These are phyloP conservation scores for Heterotilapia buettikoferi DNA, from an alignment of 2,113 vertebrate species.

Conservation along the genomic window DNA sequence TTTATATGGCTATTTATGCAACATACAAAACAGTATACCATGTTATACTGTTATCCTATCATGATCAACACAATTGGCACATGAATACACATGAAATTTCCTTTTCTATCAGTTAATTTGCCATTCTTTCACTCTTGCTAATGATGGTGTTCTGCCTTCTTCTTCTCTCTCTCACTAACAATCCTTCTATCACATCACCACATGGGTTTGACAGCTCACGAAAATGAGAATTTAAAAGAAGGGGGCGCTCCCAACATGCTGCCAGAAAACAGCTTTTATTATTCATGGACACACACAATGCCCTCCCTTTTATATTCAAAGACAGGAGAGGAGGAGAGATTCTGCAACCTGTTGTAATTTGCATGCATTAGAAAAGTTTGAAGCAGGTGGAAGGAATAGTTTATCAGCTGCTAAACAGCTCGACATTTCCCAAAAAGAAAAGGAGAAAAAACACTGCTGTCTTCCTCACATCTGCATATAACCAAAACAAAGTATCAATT, in stretches of 20 bases:
- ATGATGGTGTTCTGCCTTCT: not conserved
- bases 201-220: constrained; percentile 45
- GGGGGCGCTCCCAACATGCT: constrained; percentile 15
- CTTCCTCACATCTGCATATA: constrained; percentile 16
- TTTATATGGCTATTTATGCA: not conserved
- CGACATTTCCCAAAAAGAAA: not conserved
- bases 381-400: constrained; percentile 40
- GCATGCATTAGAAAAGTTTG: constrained; percentile 14
- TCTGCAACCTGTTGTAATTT: constrained; percentile 37
- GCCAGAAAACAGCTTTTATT: constrained; percentile 50
- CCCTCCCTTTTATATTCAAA: constrained; percentile 17
- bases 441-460: not conserved
- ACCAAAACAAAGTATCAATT: constrained; percentile 4
- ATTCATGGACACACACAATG: constrained; percentile 47
- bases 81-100: not conserved
- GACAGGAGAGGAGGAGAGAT: not conserved
- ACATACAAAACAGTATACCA: not conserved
- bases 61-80: not conserved
- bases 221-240: constrained; percentile 48
- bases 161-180: not conserved
- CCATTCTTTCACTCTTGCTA: not conserved
- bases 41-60: not conserved
- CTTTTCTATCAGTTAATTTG: not conserved
- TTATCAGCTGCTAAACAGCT: constrained; percentile 22
- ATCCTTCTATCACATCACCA: constrained; percentile 21